Conservation (phyloP, 2,797 vertebrate genomes). For the Sternotherus odoratus region DNA sequence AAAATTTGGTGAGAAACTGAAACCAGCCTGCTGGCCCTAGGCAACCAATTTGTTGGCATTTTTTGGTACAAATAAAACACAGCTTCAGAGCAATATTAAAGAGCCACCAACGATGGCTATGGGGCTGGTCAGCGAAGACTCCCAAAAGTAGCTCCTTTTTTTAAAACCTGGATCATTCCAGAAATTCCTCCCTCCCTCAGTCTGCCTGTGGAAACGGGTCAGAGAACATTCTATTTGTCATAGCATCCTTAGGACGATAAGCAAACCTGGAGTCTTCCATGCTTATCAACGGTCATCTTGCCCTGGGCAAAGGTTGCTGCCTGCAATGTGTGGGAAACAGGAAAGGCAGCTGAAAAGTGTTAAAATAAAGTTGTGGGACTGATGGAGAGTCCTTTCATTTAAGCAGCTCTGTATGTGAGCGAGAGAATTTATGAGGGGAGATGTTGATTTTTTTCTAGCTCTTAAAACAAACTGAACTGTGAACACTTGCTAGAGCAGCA, state of each 20-base stretch:
- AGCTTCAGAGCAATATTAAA: not conserved
- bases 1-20: slow-evolving; percentile 31
- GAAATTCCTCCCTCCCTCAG: slow-evolving; percentile 39
- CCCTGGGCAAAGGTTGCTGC: slow-evolving; percentile 65
- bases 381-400: slow-evolving; percentile 18
- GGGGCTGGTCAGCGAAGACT: not conserved
- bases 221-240: slow-evolving; percentile 32
- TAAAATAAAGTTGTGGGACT: slow-evolving; percentile 40
- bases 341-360: slow-evolving; percentile 59
- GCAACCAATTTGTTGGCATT: slow-evolving; percentile 44
- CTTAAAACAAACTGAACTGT: slow-evolving; percentile 68
- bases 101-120: slow-evolving; percentile 51
- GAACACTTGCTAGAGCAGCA: slow-evolving; percentile 32
- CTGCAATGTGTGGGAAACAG: slow-evolving; percentile 71
- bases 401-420: slow-evolving; percentile 37
- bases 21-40: slow-evolving; percentile 37
- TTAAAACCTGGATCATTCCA: slow-evolving; percentile 45
- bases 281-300: slow-evolving; percentile 57
- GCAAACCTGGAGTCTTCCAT: not conserved
- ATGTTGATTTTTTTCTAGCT: slow-evolving; percentile 35
- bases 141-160: slow-evolving; percentile 55
- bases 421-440: slow-evolving; percentile 43
- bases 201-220: slow-evolving; percentile 6
- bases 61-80: slow-evolving; percentile 49
- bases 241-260: slow-evolving; percentile 1